phyloP scores from a whole-genome alignment of 2,888 invertebrate genomes.

The Patella caerulea region DNA sequence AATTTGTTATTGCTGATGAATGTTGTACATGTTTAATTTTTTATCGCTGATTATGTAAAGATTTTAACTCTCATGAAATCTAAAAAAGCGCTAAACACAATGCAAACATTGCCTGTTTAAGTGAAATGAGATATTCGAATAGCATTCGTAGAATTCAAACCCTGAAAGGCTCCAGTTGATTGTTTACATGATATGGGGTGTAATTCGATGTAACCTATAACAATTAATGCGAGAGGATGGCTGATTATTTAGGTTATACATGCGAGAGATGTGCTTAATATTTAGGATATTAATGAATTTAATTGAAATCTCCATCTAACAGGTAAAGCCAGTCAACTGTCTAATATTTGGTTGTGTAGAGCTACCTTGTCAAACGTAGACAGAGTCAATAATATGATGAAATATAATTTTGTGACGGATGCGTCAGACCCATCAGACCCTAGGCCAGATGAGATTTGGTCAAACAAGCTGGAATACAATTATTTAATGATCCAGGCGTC shows the following conservation, averaged over 20 bases:
- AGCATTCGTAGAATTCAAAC: no score
- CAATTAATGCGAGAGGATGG: neutral
- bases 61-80: no score
- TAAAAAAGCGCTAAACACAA: no score
- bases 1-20: no score
- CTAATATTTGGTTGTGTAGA: neutral
- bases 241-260: neutral
- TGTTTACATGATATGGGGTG: no score
- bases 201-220: neutral
- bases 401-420: slow-evolving; percentile 2
- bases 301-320: neutral
- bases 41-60: no score
- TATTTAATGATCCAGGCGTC: neutral
- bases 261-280: no score
- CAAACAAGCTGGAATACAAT: neutral
- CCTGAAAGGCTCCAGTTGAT: no score
- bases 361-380: neutral
- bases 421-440: neutral
- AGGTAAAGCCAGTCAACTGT: neutral
- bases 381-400: neutral
- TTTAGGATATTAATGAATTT: neutral
- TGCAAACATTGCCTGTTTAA: no score
- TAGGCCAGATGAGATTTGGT: neutral
- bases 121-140: no score
- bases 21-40: no score